phyloP scores from a whole-genome alignment of 2,797 vertebrate genomes.

The Enteromius fasciolatus region DNA sequence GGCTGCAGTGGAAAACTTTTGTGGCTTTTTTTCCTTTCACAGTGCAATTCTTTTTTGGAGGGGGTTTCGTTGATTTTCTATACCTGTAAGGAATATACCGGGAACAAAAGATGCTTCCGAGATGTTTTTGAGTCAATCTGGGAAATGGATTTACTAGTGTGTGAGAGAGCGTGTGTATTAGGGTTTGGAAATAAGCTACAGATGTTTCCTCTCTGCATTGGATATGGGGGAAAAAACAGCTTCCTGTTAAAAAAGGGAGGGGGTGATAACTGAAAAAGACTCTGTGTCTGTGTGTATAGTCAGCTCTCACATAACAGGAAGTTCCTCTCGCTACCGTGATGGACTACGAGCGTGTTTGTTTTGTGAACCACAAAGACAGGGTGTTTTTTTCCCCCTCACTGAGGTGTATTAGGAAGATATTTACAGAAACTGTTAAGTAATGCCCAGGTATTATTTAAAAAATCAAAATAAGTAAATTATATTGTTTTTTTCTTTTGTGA shows the following conservation, averaged over 20 bases:
- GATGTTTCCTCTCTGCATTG: conserved; percentile 78
- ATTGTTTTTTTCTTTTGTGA: background rate
- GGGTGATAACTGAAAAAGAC: conserved; percentile 61
- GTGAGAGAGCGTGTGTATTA: conserved; percentile 17
- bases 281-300: conserved; percentile 52
- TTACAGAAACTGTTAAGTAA: background rate
- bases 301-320: conserved; percentile 63
- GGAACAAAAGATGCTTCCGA: conserved; percentile 2
- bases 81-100: background rate
- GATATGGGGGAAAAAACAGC: conserved; percentile 69
- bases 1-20: conserved; percentile 35
- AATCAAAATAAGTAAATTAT: background rate
- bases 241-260: conserved; percentile 71
- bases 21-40: background rate
- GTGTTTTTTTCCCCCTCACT: background rate
- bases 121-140: conserved; percentile 49
- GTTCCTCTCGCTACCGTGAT: conserved; percentile 58
- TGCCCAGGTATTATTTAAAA: background rate
- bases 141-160: conserved; percentile 53
- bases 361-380: conserved; percentile 37
- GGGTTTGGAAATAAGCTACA: conserved; percentile 80
- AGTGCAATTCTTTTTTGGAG: background rate
- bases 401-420: background rate
- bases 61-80: background rate
- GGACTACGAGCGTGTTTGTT: conserved; percentile 45